Conservation (phyloP, 2,797 vertebrate genomes). For the Megalops cyprinoides region DNA sequence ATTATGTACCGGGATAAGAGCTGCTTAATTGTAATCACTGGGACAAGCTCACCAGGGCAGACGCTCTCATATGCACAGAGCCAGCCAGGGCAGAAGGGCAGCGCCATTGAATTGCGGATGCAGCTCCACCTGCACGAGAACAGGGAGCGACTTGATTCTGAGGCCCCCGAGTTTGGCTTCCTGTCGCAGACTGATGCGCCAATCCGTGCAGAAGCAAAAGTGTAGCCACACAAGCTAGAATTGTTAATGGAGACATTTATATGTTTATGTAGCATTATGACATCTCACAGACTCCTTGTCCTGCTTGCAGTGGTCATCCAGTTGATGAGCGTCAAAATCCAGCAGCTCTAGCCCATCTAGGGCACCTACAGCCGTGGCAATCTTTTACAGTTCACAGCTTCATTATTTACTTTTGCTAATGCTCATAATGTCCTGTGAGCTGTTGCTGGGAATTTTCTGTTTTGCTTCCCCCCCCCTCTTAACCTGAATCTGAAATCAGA, state of each 20-base stretch:
- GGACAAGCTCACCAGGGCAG: slow-evolving; percentile 55
- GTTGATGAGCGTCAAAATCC: background rate
- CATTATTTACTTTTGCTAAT: slow-evolving; percentile 5
- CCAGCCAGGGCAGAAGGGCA: background rate
- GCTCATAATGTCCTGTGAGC: background rate
- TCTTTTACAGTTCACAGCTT: background rate
- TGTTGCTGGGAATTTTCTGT: slow-evolving; percentile 5
- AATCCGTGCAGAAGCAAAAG: background rate
- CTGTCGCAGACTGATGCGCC: background rate
- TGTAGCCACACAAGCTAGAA: background rate
- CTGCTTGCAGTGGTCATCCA: background rate
- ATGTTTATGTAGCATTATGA: background rate
- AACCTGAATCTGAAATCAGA: background rate
- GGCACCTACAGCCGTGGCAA: background rate
- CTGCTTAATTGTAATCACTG: slow-evolving; percentile 77
- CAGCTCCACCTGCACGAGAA: background rate
- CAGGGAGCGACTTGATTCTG: background rate
- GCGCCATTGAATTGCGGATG: background rate
- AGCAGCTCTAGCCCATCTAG: background rate
- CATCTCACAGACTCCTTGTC: background rate
- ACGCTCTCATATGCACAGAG: slow-evolving; percentile 26
- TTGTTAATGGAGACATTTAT: background rate
- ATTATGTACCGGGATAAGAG: slow-evolving; percentile 75
- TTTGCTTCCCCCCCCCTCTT: too few relatives aligned
- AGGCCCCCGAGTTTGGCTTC: background rate